Evolutionary conservation across 2,797 vertebrate genomes (phyloP), one percentile per base, ranked within the genome.

Genomic region (Poeciliopsis gracilis): DNA sequence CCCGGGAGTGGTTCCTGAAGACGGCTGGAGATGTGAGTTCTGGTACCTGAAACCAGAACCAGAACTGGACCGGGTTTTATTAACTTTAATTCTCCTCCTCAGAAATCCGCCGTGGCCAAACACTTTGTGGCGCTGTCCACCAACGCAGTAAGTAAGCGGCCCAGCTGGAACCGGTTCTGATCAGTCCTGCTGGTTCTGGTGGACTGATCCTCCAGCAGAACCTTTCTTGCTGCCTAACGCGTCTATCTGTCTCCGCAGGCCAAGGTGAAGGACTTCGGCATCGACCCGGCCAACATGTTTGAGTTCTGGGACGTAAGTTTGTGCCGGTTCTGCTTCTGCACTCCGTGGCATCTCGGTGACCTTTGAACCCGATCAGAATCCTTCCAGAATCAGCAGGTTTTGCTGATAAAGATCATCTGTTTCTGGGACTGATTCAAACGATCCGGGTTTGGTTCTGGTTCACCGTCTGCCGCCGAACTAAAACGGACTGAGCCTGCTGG

Each of bases 281-380:
- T 99, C 80, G 97, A 99, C 90, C 93, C 97, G 2, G 93, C 93
- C 66, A 99, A 99, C 92, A 99, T 99, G 98, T 99, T 99, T 82
- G 98, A 97, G 87, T 99, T 99, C 90, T 99, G 98, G 98, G 97
- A 99, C 80, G 98, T 99, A 95, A 98, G 97, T 98, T 92, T 38
- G 20, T 23, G 13, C 45, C 23, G 46, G 38, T 41, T 23, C 0
- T 73, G 33, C 33, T 66, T 11, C 33, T 38, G 38, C 23, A 33
- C 47, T 46, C 45, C 5, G 38, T 25, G 0, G 69, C 23, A 23
- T 41, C 16, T 25, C 25, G 7, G n/a, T 80, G 75, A 69, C 18
- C 5, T n/a, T 61, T 63, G 30, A 66, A 38, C 45, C 38, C 7
- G 0, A 41, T n/a, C 36, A 25, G 72, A 49, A 18, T 30, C 71